Base-by-base conservation (phyloP, 2,888 invertebrate genomes). In the Homarus gammarus region DNA sequence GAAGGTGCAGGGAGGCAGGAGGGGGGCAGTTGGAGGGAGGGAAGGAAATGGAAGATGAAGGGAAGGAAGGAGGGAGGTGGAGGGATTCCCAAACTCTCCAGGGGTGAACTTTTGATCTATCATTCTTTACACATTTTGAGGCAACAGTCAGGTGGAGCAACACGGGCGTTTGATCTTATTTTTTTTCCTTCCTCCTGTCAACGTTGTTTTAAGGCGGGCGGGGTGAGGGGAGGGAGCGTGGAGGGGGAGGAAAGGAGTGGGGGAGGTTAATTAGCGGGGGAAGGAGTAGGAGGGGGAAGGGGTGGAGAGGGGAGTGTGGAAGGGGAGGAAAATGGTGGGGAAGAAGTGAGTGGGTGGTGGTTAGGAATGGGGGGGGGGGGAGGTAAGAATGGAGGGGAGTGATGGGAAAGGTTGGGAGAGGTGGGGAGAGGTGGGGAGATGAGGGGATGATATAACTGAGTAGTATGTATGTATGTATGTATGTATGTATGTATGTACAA, bases 121-220 rank as follows among this genome's bases (percentile, higher is more conserved):
- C 73, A 73, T 73, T 73, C 73, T 73, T 73, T 73, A 38, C 72
- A 33, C 73, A 73, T 49, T 68, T 44, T 44, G 18, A 3, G 56
- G 3, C n/a, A 22, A 22, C 18, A 56, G 56, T 56, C 56, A 22
- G 18, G 49, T n/a, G 22, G 56, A 22, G 22, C 10, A 22, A 56
- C 56, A 56, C 3, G 22, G 15, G 49, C 49, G 56, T 18, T 56
- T 56, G 56, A 56, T 56, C 56, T 56, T n/a, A n/a, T n/a, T n/a
- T n/a, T n/a, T 49, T 49, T 49, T 49, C 44, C 12, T 56, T n/a
- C n/a, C 22, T 12, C 22, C 56, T 22, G 56, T 56, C 22, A 18
- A 18, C 22, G 56, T 56, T 56, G 56, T 56, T 56, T 22, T 56
- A 22, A 12, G n/a, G 61, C 10, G 56, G 72, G 73, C 3, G 38